These are phyloP conservation scores for Hirtodrosophila histrioides DNA, from an alignment of 2,888 invertebrate species.

Conservation along the genomic window DNA sequence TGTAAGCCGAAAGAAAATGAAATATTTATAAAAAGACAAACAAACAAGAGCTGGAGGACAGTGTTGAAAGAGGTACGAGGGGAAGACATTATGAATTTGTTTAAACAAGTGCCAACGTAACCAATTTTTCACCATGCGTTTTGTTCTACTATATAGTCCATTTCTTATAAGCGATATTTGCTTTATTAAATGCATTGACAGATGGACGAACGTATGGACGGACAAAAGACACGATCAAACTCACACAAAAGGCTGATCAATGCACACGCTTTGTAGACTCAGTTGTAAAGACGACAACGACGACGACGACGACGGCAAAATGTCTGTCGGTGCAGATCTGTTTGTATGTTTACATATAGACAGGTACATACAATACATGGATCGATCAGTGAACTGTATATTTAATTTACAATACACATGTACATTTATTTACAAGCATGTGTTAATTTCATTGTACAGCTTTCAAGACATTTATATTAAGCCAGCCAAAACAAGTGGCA, in stretches of 20 bases:
- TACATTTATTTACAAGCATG: slow-evolving; percentile 62
- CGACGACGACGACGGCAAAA: slow-evolving; percentile 56
- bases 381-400: slow-evolving; percentile 62
- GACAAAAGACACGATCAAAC: slow-evolving; percentile 58
- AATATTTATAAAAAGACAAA: slow-evolving; percentile 22
- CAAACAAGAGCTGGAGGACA: slow-evolving; percentile 1
- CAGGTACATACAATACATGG: slow-evolving; percentile 20
- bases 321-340: slow-evolving; percentile 61
- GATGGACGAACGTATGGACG: slow-evolving; percentile 34
- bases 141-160: slow-evolving; percentile 38
- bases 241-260: slow-evolving; percentile 63
- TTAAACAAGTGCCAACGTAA: slow-evolving; percentile 74
- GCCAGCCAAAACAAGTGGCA: slow-evolving; percentile 37
- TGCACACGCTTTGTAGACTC: slow-evolving; percentile 68
- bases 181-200: slow-evolving; percentile 66
- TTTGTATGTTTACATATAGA: slow-evolving; percentile 46
- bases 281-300: too few relatives aligned
- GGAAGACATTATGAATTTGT: slow-evolving; percentile 41
- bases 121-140: slow-evolving; percentile 56
- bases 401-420: slow-evolving; percentile 71
- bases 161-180: slow-evolving; percentile 49
- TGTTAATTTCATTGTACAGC: slow-evolving; percentile 66
- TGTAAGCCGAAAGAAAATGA: slow-evolving; percentile 49
- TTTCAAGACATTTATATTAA: slow-evolving; percentile 54
- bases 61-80: neutral